Evolutionary conservation across 2,113 vertebrate species (phyloP).

Genomic region (Orycteropus afer): DNA sequence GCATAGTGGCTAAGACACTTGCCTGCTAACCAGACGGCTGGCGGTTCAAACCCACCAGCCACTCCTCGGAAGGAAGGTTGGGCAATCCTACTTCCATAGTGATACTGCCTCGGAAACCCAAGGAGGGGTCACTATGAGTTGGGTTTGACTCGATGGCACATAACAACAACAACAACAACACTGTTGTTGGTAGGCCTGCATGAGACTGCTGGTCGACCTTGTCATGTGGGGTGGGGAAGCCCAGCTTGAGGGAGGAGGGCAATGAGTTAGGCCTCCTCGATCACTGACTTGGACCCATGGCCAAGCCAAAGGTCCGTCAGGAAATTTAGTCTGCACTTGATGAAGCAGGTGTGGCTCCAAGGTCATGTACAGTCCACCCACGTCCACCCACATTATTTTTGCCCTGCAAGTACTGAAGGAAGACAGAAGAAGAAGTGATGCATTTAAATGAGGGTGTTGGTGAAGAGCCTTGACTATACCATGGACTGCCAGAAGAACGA

Average conservation of each 20-base stretch:
- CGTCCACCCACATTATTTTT: too few relatives aligned
- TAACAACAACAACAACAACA: too few relatives aligned
- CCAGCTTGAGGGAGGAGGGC: too few relatives aligned
- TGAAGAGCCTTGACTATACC: not conserved
- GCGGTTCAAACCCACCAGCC: too few relatives aligned
- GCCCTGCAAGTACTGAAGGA: not conserved
- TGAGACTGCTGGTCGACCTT: not conserved
- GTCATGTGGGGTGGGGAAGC: not conserved
- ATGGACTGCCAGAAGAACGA: not conserved
- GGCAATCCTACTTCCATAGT: too few relatives aligned
- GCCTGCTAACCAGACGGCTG: too few relatives aligned
- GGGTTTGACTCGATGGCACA: too few relatives aligned
- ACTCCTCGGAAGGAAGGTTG: too few relatives aligned
- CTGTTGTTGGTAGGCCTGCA: not conserved
- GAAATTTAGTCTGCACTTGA: not conserved
- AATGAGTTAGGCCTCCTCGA: not conserved
- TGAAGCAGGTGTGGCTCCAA: fast-evolving
- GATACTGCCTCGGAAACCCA: too few relatives aligned
- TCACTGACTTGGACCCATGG: fast-evolving
- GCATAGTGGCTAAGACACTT: too few relatives aligned
- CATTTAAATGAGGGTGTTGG: not conserved
- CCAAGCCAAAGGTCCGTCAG: not conserved
- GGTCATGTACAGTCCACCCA: fast-evolving
- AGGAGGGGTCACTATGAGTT: too few relatives aligned
- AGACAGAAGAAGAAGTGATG: not conserved